Base-by-base conservation (phyloP, 2,888 invertebrate species). In the Apodemia hepburni region DNA sequence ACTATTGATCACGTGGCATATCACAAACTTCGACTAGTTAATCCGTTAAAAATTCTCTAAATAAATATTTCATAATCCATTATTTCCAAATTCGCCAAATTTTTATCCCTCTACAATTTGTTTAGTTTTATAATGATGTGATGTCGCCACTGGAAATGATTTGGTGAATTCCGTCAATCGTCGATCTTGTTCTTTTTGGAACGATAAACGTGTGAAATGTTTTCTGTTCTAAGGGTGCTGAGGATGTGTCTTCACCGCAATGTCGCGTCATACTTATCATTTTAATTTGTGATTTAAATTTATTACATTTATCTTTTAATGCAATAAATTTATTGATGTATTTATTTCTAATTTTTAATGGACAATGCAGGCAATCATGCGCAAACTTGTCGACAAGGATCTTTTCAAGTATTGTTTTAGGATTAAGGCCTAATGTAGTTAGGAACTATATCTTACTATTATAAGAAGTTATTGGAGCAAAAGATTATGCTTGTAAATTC, bases 181-280 rank as follows among this genome's bases (percentile, higher is more conserved):
- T 64, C 65, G 62, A n/a, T 45, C n/a, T 59, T 65, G 57, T 58
- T 66, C 49, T 64, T 64, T 68, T 69, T 69, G 59, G 69, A 75
- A 71, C 71, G 67, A 79, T 84, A 84, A 80, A 85, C 67, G 71
- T 80, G 77, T 82, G 77, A 70, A 77, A 71, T 81, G 67, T 84
- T 87, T 87, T 87, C 80, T 88, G 85, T 82, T 81, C 76, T 62
- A 83, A 87, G 85, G 86, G 70, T 60, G 76, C 77, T 77, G 78
- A 79, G 71, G 78, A 75, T 68, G 73, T 73, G 65, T 68, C 69
- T 68, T 72, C 71, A 54, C 42, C 54, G 63, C 61, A 60, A 63
- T 62, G 63, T 69, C 58, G 65, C 73, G 63, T 68, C 68, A 61
- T 29, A 65, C 68, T 64, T 64, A 45, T 60, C 60, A 61, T 64